Conservation (phyloP, 2,888 invertebrate genomes). For the Dynastes hyllus region DNA sequence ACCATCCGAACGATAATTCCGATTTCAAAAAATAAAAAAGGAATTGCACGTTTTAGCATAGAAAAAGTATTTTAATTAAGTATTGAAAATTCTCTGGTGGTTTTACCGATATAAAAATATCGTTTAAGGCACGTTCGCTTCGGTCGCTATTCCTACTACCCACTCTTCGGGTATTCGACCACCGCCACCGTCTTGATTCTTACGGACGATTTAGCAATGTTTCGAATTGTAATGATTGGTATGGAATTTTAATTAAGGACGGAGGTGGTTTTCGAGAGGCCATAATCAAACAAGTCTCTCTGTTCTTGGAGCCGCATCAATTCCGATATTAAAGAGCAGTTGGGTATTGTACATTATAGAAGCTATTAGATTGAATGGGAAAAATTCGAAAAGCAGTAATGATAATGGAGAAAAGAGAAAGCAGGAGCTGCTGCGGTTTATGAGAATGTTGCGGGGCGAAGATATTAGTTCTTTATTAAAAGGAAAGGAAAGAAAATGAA, state of each 20-base stretch:
- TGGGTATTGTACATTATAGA: neutral
- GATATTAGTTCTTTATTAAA: slow-evolving; percentile 8
- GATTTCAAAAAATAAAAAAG: no score
- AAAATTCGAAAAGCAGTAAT: slow-evolving; percentile 1
- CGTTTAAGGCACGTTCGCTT: neutral
- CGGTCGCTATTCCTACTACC: neutral
- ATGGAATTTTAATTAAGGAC: slow-evolving; percentile 43
- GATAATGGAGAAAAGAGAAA: neutral
- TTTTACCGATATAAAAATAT: slow-evolving; percentile 23
- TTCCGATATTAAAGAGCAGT: slow-evolving; percentile 7
- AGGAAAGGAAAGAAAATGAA: neutral
- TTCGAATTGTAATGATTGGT: slow-evolving; percentile 39
- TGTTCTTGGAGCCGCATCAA: slow-evolving; percentile 1
- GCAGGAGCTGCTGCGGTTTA: neutral
- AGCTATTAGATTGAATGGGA: neutral
- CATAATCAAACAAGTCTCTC: neutral
- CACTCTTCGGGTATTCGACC: slow-evolving; percentile 1
- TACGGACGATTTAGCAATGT: slow-evolving; percentile 42
- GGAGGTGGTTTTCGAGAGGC: slow-evolving; percentile 15
- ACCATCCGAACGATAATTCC: no score
- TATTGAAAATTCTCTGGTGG: slow-evolving; percentile 6
- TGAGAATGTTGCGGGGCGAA: neutral
- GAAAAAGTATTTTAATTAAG: slow-evolving; percentile 42
- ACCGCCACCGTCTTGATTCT: slow-evolving; percentile 15
- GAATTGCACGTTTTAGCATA: neutral